A percentile compares a stretch with the other conserved stretches of the same genome.
These are phyloP conservation scores for Zaprionus vittiger DNA, from an alignment of 1,140 invertebrate species.

Conservation along the genomic window DNA sequence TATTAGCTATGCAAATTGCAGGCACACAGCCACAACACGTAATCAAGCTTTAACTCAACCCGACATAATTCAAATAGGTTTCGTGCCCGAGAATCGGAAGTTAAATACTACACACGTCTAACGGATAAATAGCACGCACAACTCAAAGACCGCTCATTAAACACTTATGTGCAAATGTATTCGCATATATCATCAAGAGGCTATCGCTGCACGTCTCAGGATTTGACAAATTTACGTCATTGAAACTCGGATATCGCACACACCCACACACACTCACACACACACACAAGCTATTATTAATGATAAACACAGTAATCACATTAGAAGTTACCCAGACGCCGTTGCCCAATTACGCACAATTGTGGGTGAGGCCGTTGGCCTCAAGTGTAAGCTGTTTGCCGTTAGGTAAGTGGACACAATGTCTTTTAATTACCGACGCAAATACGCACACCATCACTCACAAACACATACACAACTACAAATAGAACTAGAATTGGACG, in stretches of 20 bases:
- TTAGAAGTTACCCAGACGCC: conserved; percentile 30
- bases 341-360: conserved; percentile 34
- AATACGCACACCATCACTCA: conserved; percentile 2
- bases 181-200: neutral
- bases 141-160: conserved; percentile 16
- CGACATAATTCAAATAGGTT: conserved; percentile 9
- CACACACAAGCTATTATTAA: conserved; percentile 33
- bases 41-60: neutral
- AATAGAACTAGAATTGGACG: neutral
- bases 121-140: conserved; percentile 12
- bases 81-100: neutral
- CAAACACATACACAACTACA: neutral
- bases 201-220: conserved; percentile 16
- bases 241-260: conserved; percentile 39
- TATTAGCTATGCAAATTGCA: conserved; percentile 20
- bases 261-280: conserved; percentile 8
- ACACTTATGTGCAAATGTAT: conserved; percentile 20
- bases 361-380: conserved; percentile 16
- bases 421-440: conserved; percentile 51
- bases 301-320: conserved; percentile 52
- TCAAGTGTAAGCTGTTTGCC: conserved; percentile 28
- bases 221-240: conserved; percentile 48
- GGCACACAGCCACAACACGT: neutral
- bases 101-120: conserved; percentile 25
- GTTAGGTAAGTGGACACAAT: conserved; percentile 51